phyloP scores from a whole-genome alignment of 2,113 vertebrate genomes.

The Tauraco erythrolophus region DNA sequence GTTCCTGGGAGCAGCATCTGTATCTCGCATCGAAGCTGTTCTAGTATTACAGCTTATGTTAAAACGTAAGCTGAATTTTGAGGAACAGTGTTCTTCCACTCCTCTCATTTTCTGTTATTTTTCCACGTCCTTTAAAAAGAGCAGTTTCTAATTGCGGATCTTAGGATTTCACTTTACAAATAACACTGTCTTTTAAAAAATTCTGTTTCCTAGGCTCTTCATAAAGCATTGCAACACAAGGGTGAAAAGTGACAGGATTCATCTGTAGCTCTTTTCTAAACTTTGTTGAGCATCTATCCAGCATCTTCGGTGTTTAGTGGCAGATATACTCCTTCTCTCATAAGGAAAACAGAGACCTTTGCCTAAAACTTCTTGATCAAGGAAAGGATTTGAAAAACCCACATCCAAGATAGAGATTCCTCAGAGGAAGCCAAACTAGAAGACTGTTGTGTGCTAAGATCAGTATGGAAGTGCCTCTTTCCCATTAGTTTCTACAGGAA shows the following conservation, averaged over 20 bases:
- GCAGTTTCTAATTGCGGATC: not conserved
- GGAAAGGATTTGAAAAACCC: not conserved
- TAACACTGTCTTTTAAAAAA: not conserved
- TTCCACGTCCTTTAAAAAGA: not conserved
- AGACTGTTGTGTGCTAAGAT: not conserved
- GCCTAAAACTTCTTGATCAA: not conserved
- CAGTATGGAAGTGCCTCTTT: not conserved
- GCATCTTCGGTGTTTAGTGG: not conserved
- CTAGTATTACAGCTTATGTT: no score
- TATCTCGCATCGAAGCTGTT: no score
- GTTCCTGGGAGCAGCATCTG: no score
- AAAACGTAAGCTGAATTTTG: no score
- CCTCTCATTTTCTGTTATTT: no score
- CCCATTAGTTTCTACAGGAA: not conserved
- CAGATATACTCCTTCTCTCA: not conserved
- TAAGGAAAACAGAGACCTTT: not conserved
- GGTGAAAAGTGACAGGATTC: not conserved
- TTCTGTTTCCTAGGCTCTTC: not conserved
- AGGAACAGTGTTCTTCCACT: no score
- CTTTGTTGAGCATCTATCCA: not conserved
- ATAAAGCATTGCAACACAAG: not conserved
- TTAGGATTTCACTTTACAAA: not conserved
- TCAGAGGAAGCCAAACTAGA: not conserved
- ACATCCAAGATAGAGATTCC: not conserved
- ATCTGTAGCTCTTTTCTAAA: not conserved